These are phyloP conservation scores for Coelopa frigida DNA, from an alignment of 1,140 invertebrate species.

Conservation along the genomic window DNA sequence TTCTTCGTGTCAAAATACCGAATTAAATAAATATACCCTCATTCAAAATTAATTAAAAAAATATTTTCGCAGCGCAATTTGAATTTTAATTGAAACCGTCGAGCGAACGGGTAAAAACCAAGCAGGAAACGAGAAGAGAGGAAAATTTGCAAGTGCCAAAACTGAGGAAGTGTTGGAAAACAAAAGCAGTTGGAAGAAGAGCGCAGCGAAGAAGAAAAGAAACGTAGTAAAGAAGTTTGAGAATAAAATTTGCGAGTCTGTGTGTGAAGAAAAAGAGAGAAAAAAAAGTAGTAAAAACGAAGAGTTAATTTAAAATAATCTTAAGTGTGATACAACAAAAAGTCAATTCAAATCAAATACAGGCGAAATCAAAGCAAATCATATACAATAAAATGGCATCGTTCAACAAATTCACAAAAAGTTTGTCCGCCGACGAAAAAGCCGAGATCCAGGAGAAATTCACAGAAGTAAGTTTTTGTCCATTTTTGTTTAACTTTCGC, in stretches of 20 bases:
- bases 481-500: too few relatives aligned
- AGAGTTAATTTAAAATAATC: too few relatives aligned
- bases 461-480: constrained; percentile 37
- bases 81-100: too few relatives aligned
- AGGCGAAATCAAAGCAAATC: background rate
- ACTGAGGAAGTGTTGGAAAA: background rate
- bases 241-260: background rate
- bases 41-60: too few relatives aligned
- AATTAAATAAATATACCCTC: too few relatives aligned
- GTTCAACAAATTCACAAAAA: constrained; percentile 42
- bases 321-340: too few relatives aligned
- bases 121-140: too few relatives aligned
- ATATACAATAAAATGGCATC: constrained; percentile 31
- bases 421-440: constrained; percentile 41
- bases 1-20: too few relatives aligned
- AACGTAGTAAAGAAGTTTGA: background rate
- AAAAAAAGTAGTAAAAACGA: background rate
- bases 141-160: too few relatives aligned
- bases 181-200: background rate
- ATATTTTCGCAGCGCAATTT: too few relatives aligned
- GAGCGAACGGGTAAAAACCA: too few relatives aligned
- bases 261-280: background rate
- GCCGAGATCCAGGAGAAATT: constrained; percentile 44
- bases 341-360: too few relatives aligned
- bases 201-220: background rate